phyloP scores from a whole-genome alignment of 2,113 vertebrate genomes.

The Nannobrachium achirus region DNA sequence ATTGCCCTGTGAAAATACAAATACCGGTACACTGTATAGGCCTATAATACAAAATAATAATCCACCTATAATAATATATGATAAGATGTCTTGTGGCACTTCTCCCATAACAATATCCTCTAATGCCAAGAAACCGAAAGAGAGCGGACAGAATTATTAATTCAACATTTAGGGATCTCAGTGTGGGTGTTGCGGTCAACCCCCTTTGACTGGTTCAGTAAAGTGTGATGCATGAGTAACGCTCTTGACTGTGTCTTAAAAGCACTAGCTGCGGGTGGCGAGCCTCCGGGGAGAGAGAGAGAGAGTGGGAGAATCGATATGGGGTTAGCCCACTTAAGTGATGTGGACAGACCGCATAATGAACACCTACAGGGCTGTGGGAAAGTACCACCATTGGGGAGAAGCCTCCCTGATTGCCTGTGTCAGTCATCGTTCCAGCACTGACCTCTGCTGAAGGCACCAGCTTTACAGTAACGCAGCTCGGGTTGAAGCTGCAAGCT shows the following conservation, averaged over 20 bases:
- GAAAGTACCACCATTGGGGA: conserved; percentile 30
- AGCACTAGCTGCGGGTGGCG: conserved; percentile 33
- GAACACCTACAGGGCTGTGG: conserved; percentile 41
- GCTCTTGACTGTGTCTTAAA: conserved; percentile 31
- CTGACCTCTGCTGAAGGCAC: conserved; percentile 39
- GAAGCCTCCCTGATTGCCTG: conserved; percentile 46
- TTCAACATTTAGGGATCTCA: conserved; percentile 48
- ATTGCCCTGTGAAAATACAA: background rate
- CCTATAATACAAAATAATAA: background rate
- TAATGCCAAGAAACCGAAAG: background rate
- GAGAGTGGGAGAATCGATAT: conserved; percentile 41
- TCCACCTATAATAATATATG: too few species aligned
- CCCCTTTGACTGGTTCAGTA: conserved; percentile 45
- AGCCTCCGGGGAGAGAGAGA: background rate
- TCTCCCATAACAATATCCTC: too few species aligned
- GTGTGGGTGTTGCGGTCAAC: conserved; percentile 24
- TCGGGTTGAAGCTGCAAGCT: too few species aligned
- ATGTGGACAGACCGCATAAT: conserved; percentile 46
- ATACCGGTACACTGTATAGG: too few species aligned
- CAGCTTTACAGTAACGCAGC: background rate
- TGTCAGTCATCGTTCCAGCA: conserved; percentile 50
- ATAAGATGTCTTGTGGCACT: too few species aligned
- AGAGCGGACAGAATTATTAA: conserved; percentile 44
- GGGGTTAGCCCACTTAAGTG: conserved; percentile 44
- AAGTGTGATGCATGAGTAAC: conserved; percentile 41